phyloP scores from a whole-genome alignment of 1,140 invertebrate genomes.

The Pseudobourletiella spinata region DNA sequence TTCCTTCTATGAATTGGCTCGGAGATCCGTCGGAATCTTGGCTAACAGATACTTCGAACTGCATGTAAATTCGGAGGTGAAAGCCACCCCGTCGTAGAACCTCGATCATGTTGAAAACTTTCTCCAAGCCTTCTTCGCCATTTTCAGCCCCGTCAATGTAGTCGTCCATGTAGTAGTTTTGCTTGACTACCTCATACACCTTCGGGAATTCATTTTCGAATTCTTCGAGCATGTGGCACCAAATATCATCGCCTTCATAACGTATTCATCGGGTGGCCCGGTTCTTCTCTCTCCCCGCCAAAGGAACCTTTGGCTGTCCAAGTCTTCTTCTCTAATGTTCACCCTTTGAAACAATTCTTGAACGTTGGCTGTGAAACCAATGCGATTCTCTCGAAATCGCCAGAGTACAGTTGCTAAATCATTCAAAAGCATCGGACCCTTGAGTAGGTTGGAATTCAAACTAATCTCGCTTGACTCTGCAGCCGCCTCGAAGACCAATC shows the following conservation, averaged over 20 bases:
- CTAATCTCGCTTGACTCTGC: background rate
- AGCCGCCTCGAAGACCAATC: conserved; percentile 14
- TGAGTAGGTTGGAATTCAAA: conserved; percentile 11
- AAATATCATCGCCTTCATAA: conserved; percentile 20
- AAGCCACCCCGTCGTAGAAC: conserved; percentile 21
- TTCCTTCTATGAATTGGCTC: background rate
- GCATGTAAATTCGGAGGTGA: background rate
- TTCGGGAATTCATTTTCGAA: conserved; percentile 3
- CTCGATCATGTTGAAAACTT: background rate
- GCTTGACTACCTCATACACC: background rate
- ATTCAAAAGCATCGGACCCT: conserved; percentile 14
- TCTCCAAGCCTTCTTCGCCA: conserved; percentile 13
- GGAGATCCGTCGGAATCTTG: too few relatives aligned
- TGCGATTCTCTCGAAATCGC: conserved; percentile 14
- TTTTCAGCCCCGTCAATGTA: conserved; percentile 13
- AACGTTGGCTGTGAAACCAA: conserved; percentile 20
- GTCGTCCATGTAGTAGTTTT: conserved; percentile 34
- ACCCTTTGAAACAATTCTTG: conserved; percentile 17
- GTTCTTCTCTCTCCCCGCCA: conserved; percentile 18
- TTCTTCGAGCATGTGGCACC: conserved; percentile 22
- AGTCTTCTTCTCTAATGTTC: conserved; percentile 9
- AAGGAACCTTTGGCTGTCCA: conserved; percentile 13
- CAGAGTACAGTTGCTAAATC: background rate
- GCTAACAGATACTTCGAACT: background rate
- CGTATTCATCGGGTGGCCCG: background rate